Evolutionary conservation across 2,797 vertebrate species (phyloP), one percentile per base, ranked within the genome.

Genomic region (Pseudochaenichthys georgianus): DNA sequence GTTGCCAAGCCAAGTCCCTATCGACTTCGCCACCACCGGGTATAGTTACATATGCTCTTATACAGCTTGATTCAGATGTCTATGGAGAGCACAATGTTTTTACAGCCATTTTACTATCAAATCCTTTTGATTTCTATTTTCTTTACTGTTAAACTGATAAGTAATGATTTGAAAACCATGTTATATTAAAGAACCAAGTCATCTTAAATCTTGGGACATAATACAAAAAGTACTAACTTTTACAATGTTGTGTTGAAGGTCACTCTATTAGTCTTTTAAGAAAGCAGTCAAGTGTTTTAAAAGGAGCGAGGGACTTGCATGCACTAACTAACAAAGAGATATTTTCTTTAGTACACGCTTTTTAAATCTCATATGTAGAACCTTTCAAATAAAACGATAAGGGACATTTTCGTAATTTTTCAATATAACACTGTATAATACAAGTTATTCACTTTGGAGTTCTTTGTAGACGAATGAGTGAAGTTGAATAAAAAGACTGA

Each of bases 401-500:
- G 31, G 55, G 34, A 46, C 17, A 65, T 21, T 50, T 16, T 13
- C 12, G 57, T 42, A 73, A 78, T 83, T 76, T 38, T 51, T 34
- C 62, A 53, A 38, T 50, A 38, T 86, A 82, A 77, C 59, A 58
- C 3, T 64, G 66, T 41, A 75, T 59, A 57, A 78, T 78, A 75
- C 69, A 28, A 83, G 77, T 78, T 62, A 42, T 83, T 83, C 74
- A 19, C 63, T 85, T 80, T 52, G 47, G 77, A 86, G 87, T 83
- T 70, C 78, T 80, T 57, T 80, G 57, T 77, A 89, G 87, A 88
- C 64, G 77, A 88, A 78, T 86, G 84, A 91, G 76, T 84, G 82
- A 89, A 91, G 86, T 88, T 84, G 82, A 91, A 89, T 87, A 88
- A 88, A 87, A 91, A 82, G 73, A 87, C 67, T 93, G 88, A 84